Evolutionary conservation across 1,140 invertebrate genomes (phyloP).

Genomic region (Drosophila biarmipes): DNA sequence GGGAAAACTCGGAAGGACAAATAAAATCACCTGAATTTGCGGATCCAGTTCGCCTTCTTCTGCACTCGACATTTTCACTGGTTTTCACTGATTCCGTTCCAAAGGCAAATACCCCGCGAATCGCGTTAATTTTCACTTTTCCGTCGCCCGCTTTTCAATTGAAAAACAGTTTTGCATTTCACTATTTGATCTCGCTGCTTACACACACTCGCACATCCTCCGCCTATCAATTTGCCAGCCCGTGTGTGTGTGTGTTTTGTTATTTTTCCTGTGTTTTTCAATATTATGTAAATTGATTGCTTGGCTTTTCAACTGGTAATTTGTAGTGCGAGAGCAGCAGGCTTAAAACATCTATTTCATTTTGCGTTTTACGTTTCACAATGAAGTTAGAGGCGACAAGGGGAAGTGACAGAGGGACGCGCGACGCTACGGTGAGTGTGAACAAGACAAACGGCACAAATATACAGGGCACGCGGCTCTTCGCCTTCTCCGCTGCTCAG

Average conservation of each 20-base stretch:
- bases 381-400: neutral
- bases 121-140: constrained; percentile 52
- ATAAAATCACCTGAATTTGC: constrained; percentile 86
- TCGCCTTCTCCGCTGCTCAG: constrained; percentile 6
- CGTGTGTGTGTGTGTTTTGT: constrained; percentile 8
- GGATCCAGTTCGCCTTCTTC: constrained; percentile 85
- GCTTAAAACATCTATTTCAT: constrained; percentile 39
- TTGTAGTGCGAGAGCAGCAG: constrained; percentile 21
- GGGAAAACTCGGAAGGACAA: constrained; percentile 21
- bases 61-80: constrained; percentile 64
- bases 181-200: constrained; percentile 33
- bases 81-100: constrained; percentile 25
- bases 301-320: constrained; percentile 43
- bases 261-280: constrained; percentile 23
- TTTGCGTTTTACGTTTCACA: constrained; percentile 30
- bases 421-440: constrained; percentile 1
- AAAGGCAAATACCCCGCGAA: constrained; percentile 12
- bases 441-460: constrained; percentile 20
- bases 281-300: constrained; percentile 65
- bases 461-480: constrained; percentile 12
- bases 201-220: constrained; percentile 6
- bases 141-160: constrained; percentile 48
- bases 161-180: constrained; percentile 41
- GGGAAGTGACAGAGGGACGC: neutral
- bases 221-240: constrained; percentile 23